Conservation (phyloP, 2,797 vertebrate genomes). For the Malurus leucopterus region DNA sequence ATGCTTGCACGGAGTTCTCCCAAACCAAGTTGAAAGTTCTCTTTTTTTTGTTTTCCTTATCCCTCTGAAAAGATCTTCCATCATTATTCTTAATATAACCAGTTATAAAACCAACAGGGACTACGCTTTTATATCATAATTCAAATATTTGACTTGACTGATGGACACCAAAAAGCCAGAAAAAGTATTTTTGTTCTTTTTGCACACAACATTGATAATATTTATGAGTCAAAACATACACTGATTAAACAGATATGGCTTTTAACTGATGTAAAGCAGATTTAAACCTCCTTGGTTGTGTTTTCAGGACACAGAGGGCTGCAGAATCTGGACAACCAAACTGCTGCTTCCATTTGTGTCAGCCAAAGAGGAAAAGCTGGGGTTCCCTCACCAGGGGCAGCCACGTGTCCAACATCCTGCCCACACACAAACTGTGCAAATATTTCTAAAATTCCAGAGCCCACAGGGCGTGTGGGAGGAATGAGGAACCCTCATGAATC, state of each 20-base stretch:
- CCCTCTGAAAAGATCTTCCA: neutral
- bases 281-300: neutral
- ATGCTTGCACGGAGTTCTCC: neutral
- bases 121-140: neutral
- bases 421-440: constrained; percentile 28
- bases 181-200: neutral
- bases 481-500: constrained; percentile 18
- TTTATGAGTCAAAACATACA: neutral
- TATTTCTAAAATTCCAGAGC: constrained; percentile 39
- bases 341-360: neutral
- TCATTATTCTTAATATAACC: neutral
- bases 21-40: neutral
- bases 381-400: neutral
- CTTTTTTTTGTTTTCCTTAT: neutral
- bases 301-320: neutral
- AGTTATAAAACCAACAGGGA: neutral
- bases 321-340: neutral
- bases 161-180: neutral
- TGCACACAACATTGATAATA: neutral
- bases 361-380: neutral
- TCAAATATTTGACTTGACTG: neutral
- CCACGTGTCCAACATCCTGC: neutral
- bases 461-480: neutral
- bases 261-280: neutral
- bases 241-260: neutral